A percentile compares a stretch with the other conserved stretches of the same genome.
phyloP scores from a whole-genome alignment of 35 echinoderm and acorn worm genomes.

The Lytechinus variegatus region DNA sequence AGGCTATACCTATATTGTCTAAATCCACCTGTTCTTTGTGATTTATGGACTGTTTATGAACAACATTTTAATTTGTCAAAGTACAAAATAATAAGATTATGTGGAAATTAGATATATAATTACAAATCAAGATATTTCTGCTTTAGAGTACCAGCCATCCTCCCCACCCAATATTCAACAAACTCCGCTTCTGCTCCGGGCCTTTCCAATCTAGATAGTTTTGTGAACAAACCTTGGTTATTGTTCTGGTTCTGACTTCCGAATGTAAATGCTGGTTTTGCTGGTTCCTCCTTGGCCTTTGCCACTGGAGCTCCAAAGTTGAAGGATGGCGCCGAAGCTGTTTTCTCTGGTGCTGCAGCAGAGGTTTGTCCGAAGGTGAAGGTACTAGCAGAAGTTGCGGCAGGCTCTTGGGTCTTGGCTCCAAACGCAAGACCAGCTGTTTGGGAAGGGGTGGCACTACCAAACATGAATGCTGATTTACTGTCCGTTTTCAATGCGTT shows the following conservation, averaged over 20 bases:
- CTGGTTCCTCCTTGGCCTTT: not conserved
- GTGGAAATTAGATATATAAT: too few species aligned
- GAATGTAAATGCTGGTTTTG: not conserved
- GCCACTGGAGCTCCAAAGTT: conserved; percentile 46
- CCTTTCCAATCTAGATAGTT: not conserved
- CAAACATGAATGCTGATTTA: conserved; percentile 20
- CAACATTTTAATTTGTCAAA: too few species aligned
- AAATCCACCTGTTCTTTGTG: too few species aligned
- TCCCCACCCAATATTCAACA: not conserved
- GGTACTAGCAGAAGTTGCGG: not conserved
- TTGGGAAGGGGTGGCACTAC: not conserved
- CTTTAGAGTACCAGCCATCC: not conserved
- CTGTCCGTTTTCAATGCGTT: not conserved
- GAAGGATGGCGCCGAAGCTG: conserved; percentile 31
- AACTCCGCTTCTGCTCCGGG: not conserved
- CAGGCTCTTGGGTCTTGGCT: conserved; percentile 41
- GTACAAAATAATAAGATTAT: too few species aligned
- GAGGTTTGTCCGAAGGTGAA: conserved; percentile 42
- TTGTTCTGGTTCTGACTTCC: not conserved
- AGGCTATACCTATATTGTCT: too few species aligned
- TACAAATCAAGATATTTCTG: too few species aligned
- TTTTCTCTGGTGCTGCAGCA: conserved; percentile 25
- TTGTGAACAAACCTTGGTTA: conserved; percentile 23
- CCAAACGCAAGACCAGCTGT: conserved; percentile 7
- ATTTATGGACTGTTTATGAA: too few species aligned